A percentile compares a stretch with the other conserved stretches of the same genome.
These are phyloP conservation scores for Erythrolamprus reginae DNA, from an alignment of 2,113 vertebrate species.

Conservation along the genomic window DNA sequence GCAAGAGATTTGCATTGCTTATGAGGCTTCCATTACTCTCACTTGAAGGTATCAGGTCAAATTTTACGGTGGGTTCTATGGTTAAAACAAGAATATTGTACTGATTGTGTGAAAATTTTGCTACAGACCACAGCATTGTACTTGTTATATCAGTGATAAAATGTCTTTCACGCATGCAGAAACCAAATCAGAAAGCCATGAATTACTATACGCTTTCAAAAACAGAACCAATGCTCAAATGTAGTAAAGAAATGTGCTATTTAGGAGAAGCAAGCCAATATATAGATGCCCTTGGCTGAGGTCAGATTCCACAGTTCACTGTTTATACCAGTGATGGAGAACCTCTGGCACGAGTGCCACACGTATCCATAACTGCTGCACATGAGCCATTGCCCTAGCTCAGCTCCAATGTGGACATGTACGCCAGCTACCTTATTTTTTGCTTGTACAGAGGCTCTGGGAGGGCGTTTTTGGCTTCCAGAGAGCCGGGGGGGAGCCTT, in stretches of 20 bases:
- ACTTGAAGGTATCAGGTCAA: background rate
- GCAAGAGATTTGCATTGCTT: background rate
- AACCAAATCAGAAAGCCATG: background rate
- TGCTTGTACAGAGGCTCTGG: too few relatives aligned
- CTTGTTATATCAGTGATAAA: background rate
- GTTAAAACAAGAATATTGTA: background rate
- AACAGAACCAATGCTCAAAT: background rate
- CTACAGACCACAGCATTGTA: background rate
- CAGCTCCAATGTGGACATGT: too few relatives aligned
- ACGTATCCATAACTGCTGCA: too few relatives aligned
- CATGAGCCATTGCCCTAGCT: too few relatives aligned
- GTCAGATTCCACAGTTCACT: background rate
- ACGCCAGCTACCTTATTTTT: too few relatives aligned
- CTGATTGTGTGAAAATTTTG: background rate
- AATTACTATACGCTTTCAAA: background rate
- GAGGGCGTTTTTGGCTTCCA: too few relatives aligned
- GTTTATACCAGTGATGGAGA: too few relatives aligned
- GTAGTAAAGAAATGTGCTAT: background rate
- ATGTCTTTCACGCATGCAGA: too few relatives aligned
- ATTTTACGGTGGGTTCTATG: background rate
- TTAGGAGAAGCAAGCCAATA: background rate
- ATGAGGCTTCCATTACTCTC: background rate
- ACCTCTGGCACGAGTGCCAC: too few relatives aligned
- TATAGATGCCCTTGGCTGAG: background rate
- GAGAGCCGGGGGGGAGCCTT: too few relatives aligned